A percentile compares a stretch with the other conserved stretches of the same genome.
Evolutionary conservation across 2,113 vertebrate genomes (phyloP).

Genomic region (Sylvia atricapilla): DNA sequence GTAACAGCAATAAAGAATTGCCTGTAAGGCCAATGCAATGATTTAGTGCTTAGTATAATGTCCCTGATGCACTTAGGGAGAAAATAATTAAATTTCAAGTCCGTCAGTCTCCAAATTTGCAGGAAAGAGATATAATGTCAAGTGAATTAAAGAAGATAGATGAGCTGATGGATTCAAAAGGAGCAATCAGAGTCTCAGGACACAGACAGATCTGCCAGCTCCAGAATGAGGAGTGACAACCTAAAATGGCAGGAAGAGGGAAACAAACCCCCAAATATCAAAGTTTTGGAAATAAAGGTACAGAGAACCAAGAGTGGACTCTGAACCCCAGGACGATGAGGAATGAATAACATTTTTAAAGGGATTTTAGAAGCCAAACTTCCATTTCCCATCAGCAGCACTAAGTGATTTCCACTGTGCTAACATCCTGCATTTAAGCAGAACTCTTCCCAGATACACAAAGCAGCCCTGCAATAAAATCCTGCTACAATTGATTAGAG

Average conservation of each 20-base stretch:
- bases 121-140: slow-evolving; percentile 19
- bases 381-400: neutral
- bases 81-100: slow-evolving; percentile 31
- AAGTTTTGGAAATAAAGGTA: neutral
- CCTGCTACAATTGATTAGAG: fast-evolving
- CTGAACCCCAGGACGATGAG: neutral
- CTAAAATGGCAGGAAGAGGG: neutral
- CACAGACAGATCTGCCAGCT: neutral
- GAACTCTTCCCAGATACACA: neutral
- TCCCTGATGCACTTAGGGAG: slow-evolving; percentile 8
- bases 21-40: neutral
- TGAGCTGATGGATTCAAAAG: slow-evolving; percentile 20
- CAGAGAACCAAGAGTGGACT: neutral
- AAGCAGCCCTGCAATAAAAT: neutral
- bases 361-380: neutral
- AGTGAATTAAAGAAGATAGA: slow-evolving; percentile 35
- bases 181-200: neutral
- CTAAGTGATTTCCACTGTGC: neutral
- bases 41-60: slow-evolving; percentile 20
- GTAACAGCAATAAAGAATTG: slow-evolving; percentile 12
- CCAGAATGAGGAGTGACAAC: neutral
- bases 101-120: neutral
- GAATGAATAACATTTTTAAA: neutral
- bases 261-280: neutral
- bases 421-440: neutral